Conservation (phyloP, 1,140 invertebrate genomes). For the Caenorhabditis remanei region DNA sequence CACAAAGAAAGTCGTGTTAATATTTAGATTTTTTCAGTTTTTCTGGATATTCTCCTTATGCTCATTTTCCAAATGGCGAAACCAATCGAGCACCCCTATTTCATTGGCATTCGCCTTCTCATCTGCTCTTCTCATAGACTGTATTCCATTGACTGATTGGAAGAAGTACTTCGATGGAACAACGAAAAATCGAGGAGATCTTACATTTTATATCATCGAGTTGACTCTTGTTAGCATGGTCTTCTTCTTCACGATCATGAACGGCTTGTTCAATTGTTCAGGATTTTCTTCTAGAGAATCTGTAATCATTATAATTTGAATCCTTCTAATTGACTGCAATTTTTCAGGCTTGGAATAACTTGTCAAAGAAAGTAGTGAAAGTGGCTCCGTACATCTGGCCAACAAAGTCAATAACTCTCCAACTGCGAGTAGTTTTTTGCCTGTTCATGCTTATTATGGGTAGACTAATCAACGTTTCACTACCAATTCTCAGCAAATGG, state of each 20-base stretch:
- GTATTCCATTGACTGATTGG: conserved; percentile 51
- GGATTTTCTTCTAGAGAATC: conserved; percentile 44
- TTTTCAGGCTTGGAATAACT: conserved; percentile 58
- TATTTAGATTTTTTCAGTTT: conserved; percentile 1
- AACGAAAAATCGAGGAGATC: conserved; percentile 45
- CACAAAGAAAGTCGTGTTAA: neutral
- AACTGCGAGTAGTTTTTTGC: conserved; percentile 88
- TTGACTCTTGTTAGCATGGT: conserved; percentile 1
- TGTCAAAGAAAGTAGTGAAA: conserved; percentile 54
- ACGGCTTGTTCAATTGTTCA: neutral
- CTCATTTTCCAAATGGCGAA: conserved; percentile 56
- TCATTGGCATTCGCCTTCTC: conserved; percentile 58
- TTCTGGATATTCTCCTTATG: conserved; percentile 42
- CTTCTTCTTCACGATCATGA: conserved; percentile 51
- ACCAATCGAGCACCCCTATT: conserved; percentile 25
- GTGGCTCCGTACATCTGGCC: conserved; percentile 63
- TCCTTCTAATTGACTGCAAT: neutral
- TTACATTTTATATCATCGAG: conserved; percentile 58
- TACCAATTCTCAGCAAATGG: conserved; percentile 91
- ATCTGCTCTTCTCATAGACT: conserved; percentile 30
- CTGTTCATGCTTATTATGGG: conserved; percentile 85
- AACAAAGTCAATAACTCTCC: conserved; percentile 79
- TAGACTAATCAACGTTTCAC: conserved; percentile 90
- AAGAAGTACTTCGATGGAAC: conserved; percentile 24
- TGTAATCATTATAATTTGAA: conserved; percentile 11